A percentile compares a stretch with the other conserved stretches of the same genome.
Conservation (phyloP, 1,140 invertebrate genomes). For the Drosophila sp. region DNA sequence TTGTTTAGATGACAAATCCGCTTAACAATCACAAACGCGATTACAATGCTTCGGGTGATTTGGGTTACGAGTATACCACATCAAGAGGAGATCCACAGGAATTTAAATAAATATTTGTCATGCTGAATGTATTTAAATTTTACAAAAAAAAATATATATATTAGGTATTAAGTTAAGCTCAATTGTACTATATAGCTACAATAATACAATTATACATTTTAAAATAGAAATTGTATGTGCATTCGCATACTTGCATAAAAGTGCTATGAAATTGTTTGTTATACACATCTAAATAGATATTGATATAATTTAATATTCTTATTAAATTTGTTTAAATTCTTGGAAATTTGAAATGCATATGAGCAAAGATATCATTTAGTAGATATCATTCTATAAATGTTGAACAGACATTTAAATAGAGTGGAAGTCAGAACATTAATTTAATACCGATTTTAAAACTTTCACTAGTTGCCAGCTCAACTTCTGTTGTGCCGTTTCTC, state of each 20-base stretch:
- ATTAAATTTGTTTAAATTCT: not conserved
- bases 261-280: no score
- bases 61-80: constrained; percentile 5
- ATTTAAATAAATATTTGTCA: not conserved
- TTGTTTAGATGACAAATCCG: constrained; percentile 19
- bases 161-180: not conserved
- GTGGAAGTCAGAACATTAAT: not conserved
- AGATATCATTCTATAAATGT: no score
- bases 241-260: no score
- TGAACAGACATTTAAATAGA: not conserved
- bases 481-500: not conserved
- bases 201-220: no score
- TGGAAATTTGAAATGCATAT: no score
- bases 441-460: not conserved
- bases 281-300: no score
- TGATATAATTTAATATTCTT: not conserved
- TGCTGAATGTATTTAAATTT: not conserved
- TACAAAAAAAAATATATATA: not conserved
- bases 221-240: no score
- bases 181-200: no score
- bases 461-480: no score
- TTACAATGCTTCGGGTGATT: not conserved
- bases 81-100: not conserved
- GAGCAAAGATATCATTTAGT: no score
- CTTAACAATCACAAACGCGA: constrained; percentile 25